These are phyloP conservation scores for Tanypteryx hageni DNA, from an alignment of 2,888 invertebrate species.

Conservation along the genomic window DNA sequence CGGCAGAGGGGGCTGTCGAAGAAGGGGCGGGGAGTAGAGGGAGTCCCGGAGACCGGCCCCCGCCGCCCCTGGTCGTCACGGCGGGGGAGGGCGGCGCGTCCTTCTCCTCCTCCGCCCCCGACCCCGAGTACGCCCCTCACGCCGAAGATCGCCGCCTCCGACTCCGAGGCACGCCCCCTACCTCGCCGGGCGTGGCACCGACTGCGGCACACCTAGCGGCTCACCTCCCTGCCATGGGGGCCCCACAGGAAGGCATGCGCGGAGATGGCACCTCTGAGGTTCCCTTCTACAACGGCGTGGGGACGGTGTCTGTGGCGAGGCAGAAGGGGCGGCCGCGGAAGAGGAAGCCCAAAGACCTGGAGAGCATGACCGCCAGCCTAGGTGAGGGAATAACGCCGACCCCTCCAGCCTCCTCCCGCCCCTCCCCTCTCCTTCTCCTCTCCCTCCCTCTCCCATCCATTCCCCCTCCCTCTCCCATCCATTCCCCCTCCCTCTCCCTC, in stretches of 20 bases:
- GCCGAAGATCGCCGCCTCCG: slow-evolving; percentile 6
- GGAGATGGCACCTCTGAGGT: slow-evolving; percentile 39
- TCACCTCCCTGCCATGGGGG: slow-evolving; percentile 75
- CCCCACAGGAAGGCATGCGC: slow-evolving; percentile 66
- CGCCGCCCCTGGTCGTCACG: slow-evolving; percentile 71
- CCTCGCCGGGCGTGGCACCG: slow-evolving; percentile 75
- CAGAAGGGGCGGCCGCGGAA: slow-evolving; percentile 96
- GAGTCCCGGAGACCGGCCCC: slow-evolving; percentile 67
- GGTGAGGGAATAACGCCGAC: slow-evolving; percentile 79
- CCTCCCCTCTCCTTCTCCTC: background rate
- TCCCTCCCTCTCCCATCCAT: background rate
- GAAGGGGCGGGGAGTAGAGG: slow-evolving; percentile 67
- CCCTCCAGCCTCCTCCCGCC: background rate
- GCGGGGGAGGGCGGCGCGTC: slow-evolving; percentile 80
- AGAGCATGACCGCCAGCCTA: slow-evolving; percentile 89
- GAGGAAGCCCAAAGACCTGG: slow-evolving; percentile 93
- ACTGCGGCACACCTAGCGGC: slow-evolving; percentile 74
- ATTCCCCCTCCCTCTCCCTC: background rate
- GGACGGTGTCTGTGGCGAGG: slow-evolving; percentile 75
- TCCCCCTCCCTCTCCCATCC: background rate
- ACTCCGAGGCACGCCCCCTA: background rate
- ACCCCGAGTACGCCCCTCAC: background rate
- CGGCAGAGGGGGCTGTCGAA: slow-evolving; percentile 73
- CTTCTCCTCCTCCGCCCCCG: slow-evolving; percentile 67
- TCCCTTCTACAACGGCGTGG: slow-evolving; percentile 79